Base-by-base conservation (phyloP, 2,888 invertebrate species). In the Xestia rhomboidea region DNA sequence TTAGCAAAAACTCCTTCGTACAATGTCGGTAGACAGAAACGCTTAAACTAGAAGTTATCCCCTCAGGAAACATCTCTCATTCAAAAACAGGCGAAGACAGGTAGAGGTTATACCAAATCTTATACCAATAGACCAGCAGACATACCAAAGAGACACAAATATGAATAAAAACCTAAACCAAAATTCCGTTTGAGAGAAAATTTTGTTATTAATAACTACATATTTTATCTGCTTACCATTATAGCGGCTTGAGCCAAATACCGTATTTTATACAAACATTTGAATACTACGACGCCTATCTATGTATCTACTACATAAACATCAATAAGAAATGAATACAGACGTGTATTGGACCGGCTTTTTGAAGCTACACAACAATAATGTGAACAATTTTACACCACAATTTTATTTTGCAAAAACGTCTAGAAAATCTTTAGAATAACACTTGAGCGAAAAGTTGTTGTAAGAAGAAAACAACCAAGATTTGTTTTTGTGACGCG, bases 271-370 rank as follows among this genome's bases (percentile, higher is more conserved):
- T 86, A 87, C 74, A 87, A 88, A 84, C 46, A 76, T 84, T 86
- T 82, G 54, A 88, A 82, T 79, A 76, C 84, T 88, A 88, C 87
- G 75, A 84, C 87, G 87, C 79, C 74, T 88, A 88, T 80, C 76
- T 82, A 86, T 46, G 74, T 67, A 62, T 41, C 54, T 57, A 82
- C 76, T 69, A 78, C 69, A 73, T 76, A 77, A 74, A 82, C 77
- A 83, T 74, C 73, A 72, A 81, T 78, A 70, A 73, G 60, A 84
- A 88, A 85, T 76, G 15, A 88, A 82, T 77, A 78, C 82, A 79
- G 77, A 81, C 66, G 57, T 66, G 24, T 70, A 13, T 73, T 83
- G 81, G 79, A 82, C 73, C 81, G 80, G 57, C 64, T 76, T 70
- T 71, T 80, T 38, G 67, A 75, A 41, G 75, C 66, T 81, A 78